Conservation (phyloP, 2,888 invertebrate genomes). For the Diaperis boleti region DNA sequence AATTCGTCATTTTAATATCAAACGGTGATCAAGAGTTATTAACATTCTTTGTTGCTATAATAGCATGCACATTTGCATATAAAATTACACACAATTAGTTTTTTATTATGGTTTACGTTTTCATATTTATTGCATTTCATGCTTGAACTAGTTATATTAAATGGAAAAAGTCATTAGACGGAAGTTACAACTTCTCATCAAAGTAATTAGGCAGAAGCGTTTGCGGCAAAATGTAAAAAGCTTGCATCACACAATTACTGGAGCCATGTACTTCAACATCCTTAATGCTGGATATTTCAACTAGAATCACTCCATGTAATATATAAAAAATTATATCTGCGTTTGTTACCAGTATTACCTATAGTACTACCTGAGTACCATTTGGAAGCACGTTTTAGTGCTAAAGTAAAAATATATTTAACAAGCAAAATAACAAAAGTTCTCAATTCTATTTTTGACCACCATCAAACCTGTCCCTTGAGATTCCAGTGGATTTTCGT, state of each 20-base stretch:
- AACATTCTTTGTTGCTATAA: conserved; percentile 25
- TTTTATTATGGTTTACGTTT: conserved; percentile 16
- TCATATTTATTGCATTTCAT: conserved; percentile 22
- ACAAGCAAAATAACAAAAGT: too few species aligned
- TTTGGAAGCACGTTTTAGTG: too few species aligned
- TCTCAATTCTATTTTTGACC: too few species aligned
- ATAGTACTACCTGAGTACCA: too few species aligned
- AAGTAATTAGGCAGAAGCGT: conserved; percentile 4
- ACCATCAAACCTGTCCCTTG: too few species aligned
- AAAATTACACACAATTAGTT: conserved; percentile 21
- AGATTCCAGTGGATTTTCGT: too few species aligned
- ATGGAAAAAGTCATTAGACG: conserved; percentile 17
- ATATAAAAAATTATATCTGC: too few species aligned
- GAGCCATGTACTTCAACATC: not conserved
- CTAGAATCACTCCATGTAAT: not conserved
- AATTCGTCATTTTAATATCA: conserved; percentile 5
- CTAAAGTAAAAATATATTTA: too few species aligned
- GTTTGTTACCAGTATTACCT: too few species aligned
- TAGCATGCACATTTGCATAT: conserved; percentile 9
- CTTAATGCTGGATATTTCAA: not conserved
- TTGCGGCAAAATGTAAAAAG: not conserved
- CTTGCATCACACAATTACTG: too few species aligned
- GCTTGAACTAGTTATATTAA: conserved; percentile 8
- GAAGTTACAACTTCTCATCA: conserved; percentile 18
- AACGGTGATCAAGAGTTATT: conserved; percentile 10